Conservation (phyloP, 23 tunicate species). For the Ciona savignyi region DNA sequence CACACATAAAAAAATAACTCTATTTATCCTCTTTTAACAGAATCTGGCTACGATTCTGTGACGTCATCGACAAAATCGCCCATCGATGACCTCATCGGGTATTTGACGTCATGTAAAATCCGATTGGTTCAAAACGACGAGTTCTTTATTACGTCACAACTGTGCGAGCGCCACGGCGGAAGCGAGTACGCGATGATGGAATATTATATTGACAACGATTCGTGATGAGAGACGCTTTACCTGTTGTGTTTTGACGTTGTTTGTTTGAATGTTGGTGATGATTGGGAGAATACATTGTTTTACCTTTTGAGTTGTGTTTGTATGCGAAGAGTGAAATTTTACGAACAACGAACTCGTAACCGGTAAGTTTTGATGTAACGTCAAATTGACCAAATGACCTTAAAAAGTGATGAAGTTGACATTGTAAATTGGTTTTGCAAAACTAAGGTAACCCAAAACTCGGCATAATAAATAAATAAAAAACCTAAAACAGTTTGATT, state of each 20-base stretch:
- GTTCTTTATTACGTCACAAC: background rate
- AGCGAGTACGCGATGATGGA: background rate
- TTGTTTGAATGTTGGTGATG: background rate
- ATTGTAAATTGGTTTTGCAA: no score
- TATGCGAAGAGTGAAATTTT: no score
- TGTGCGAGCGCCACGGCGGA: background rate
- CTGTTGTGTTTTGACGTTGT: background rate
- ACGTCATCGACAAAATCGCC: background rate
- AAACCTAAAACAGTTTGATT: no score
- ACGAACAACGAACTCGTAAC: no score
- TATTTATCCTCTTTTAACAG: background rate
- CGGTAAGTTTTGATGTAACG: no score
- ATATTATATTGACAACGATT: background rate
- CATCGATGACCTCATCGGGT: background rate
- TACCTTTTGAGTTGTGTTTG: no score
- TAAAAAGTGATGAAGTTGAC: no score
- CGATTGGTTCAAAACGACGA: background rate
- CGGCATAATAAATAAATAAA: no score
- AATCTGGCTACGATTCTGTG: background rate
- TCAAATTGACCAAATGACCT: no score
- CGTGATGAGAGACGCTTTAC: background rate
- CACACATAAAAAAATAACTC: no score
- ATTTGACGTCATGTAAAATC: background rate
- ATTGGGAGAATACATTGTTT: no score
- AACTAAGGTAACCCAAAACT: no score